These are phyloP conservation scores for Pandemis cinnamomeana DNA, from an alignment of 2,888 invertebrate genomes.

Conservation along the genomic window DNA sequence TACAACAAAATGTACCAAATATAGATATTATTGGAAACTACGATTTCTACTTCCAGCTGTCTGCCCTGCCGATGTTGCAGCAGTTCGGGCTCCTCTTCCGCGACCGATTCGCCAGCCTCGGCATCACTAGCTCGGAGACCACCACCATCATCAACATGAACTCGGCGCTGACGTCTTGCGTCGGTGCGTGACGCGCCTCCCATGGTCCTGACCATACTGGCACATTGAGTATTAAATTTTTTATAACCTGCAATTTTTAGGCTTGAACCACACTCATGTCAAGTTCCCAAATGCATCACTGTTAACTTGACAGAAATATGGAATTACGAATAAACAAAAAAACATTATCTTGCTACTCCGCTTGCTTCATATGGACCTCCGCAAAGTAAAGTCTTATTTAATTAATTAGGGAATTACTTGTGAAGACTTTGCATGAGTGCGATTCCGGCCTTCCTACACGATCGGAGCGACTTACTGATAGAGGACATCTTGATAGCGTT, in stretches of 20 bases:
- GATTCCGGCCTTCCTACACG: too few relatives aligned
- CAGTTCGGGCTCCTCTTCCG: slow-evolving; percentile 90
- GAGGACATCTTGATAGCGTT: too few relatives aligned
- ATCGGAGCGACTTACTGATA: too few relatives aligned
- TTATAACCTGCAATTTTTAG: slow-evolving; percentile 29
- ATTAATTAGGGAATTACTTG: too few relatives aligned
- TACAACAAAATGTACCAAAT: too few relatives aligned
- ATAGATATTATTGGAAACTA: not conserved
- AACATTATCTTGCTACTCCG: too few relatives aligned
- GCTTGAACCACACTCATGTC: not conserved
- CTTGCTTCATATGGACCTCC: too few relatives aligned
- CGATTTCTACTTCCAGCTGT: slow-evolving; percentile 77
- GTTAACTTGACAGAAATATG: not conserved
- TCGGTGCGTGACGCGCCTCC: slow-evolving; percentile 85
- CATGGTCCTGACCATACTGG: slow-evolving; percentile 73
- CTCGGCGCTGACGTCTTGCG: slow-evolving; percentile 88
- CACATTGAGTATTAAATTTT: slow-evolving; percentile 37
- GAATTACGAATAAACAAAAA: too few relatives aligned
- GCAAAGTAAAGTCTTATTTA: too few relatives aligned
- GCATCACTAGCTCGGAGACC: slow-evolving; percentile 87
- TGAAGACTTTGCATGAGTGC: too few relatives aligned
- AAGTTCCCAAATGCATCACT: not conserved
- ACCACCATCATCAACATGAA: slow-evolving; percentile 90
- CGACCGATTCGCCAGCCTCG: slow-evolving; percentile 85
- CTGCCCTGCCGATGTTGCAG: slow-evolving; percentile 87